Evolutionary conservation across 1,140 invertebrate species (phyloP).

Genomic region (Melanaphis sacchari): DNA sequence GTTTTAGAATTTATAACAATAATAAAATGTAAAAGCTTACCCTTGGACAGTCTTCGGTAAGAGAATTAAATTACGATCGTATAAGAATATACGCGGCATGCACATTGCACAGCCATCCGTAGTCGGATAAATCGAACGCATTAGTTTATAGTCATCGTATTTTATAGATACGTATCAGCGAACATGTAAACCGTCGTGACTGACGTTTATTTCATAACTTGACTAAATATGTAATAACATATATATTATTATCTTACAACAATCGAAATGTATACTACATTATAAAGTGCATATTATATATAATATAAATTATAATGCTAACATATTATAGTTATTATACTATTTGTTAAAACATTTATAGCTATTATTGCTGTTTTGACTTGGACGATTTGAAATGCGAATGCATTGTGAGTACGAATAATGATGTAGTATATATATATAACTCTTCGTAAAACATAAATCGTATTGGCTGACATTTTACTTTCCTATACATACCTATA

Average conservation of each 20-base stretch:
- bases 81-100: background rate
- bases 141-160: conserved; percentile 27
- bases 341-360: background rate
- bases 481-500: background rate
- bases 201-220: conserved; percentile 36
- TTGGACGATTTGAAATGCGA: background rate
- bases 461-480: background rate
- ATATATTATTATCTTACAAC: background rate
- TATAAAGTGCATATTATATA: background rate
- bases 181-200: conserved; percentile 36
- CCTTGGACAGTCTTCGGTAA: background rate
- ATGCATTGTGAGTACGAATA: background rate
- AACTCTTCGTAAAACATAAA: background rate
- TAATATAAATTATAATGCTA: background rate
- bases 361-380: background rate
- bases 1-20: background rate
- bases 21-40: background rate
- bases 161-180: conserved; percentile 5
- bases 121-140: background rate
- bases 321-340: background rate
- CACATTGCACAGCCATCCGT: background rate
- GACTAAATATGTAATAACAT: background rate
- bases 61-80: background rate
- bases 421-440: background rate
- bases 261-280: background rate